Percentiles rank a stretch among this genome's conserved stretches.
phyloP scores from a whole-genome alignment of 1,140 invertebrate genomes.

The Lordiphosa collinella region DNA sequence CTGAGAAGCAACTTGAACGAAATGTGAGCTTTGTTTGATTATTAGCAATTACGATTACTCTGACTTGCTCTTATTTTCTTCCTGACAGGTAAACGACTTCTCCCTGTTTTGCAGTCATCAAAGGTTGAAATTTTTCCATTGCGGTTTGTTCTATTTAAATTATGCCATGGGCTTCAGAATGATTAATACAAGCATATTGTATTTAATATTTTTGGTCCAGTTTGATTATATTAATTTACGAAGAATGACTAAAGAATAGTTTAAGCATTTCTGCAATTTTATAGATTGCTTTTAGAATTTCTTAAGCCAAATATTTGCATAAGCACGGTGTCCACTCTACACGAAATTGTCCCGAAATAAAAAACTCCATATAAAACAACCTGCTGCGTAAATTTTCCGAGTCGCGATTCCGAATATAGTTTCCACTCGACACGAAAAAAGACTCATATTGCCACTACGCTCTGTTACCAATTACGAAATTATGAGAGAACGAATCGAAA shows the following conservation, averaged over 20 bases:
- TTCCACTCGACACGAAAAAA: too few relatives aligned
- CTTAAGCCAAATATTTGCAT: too few relatives aligned
- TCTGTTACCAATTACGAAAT: too few relatives aligned
- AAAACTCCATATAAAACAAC: too few relatives aligned
- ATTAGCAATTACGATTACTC: neutral
- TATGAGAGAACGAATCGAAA: too few relatives aligned
- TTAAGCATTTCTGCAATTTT: neutral
- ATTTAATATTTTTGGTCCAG: constrained; percentile 45
- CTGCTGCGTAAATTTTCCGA: too few relatives aligned
- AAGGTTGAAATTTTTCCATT: constrained; percentile 24
- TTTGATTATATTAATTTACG: constrained; percentile 46
- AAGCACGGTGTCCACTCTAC: too few relatives aligned
- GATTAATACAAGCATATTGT: constrained; percentile 21
- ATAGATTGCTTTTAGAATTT: too few relatives aligned
- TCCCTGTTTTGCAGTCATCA: constrained; percentile 23
- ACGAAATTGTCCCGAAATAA: too few relatives aligned
- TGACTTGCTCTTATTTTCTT: neutral
- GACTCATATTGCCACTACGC: too few relatives aligned
- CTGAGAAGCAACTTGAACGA: constrained; percentile 10
- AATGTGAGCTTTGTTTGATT: constrained; percentile 18
- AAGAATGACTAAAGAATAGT: neutral
- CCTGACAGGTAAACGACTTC: constrained; percentile 36
- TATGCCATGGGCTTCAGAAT: constrained; percentile 37
- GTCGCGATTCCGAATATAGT: too few relatives aligned
- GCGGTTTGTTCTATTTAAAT: constrained; percentile 38